Evolutionary conservation across 1,140 invertebrate genomes (phyloP).

Genomic region (Hetaerina americana): DNA sequence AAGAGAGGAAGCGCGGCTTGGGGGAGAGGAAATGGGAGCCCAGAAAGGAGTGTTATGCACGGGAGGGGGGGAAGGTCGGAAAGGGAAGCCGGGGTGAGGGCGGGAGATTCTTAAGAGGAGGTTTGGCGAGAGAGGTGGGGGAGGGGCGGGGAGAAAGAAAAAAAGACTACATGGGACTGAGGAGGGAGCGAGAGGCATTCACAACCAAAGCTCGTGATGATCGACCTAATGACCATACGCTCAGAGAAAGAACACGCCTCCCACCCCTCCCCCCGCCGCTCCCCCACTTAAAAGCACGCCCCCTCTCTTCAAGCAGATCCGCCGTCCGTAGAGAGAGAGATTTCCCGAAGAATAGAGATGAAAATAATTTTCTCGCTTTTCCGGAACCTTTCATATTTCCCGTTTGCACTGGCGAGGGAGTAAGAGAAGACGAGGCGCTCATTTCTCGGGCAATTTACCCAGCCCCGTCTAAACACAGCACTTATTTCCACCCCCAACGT

Average conservation of each 20-base stretch:
- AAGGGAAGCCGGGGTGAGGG: too few species aligned
- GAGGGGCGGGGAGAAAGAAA: neutral
- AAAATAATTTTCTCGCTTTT: neutral
- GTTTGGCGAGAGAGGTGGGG: neutral
- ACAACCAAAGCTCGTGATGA: constrained; percentile 11
- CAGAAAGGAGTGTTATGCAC: neutral
- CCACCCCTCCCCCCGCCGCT: neutral
- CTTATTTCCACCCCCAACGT: neutral
- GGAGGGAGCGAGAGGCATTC: constrained; percentile 2
- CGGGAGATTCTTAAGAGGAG: too few species aligned
- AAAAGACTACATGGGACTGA: neutral
- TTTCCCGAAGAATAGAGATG: too few species aligned
- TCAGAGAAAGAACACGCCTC: too few species aligned
- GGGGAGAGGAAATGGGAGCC: neutral
- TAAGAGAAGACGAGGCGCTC: too few species aligned
- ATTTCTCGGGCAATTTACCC: neutral
- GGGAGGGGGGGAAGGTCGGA: too few species aligned
- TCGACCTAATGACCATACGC: neutral
- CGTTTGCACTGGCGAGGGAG: neutral
- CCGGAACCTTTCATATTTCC: neutral
- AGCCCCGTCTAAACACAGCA: neutral
- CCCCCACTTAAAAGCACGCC: too few species aligned
- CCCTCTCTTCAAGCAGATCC: too few species aligned
- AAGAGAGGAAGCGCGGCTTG: neutral
- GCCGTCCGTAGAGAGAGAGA: too few species aligned